Base-by-base conservation (phyloP, 30 jellyfish, hydroid and myxozoan genomes). In the Chrysaora quinquecirrha region DNA sequence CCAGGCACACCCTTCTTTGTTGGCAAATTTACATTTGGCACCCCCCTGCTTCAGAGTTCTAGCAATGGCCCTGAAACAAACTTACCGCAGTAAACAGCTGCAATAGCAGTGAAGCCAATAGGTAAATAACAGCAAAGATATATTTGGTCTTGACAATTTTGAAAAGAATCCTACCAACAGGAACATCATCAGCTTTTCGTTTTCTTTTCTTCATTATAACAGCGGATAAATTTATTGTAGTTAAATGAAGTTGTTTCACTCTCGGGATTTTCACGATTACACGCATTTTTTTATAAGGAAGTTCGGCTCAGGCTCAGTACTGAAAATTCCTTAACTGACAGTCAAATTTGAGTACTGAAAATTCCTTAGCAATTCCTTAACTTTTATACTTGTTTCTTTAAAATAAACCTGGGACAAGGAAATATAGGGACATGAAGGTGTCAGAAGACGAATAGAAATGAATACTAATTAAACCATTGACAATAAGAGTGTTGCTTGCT, bases 21-120 rank as follows among this genome's bases (percentile, higher is more conserved):
- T 23, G 2, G 3, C 22, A 74, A 24, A 74, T 22, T 18, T 20
- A 3, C 19, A 14, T 33, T 3, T 10, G 7, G 50, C 16, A 9
- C 20, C 1, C 2, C 54, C 35, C 25, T 14, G 52, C 1, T 16
- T 30, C 27, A 1, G 10, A 31, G 19, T 1, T 11, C 34, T 1
- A 58, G 30, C 0, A 75, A 6, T 23, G 11, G 27, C 46, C 24
- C 35, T 19, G 19, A 43, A 28, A 52, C 10, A 19, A 28, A 85
- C 95, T 65, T 65, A 85, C 95, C 12, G 89, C 89, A 28, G 48
- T 24, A 27, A 49, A 30, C 29, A 85, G 67, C 33, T 85, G 88
- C 48, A 73, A 20, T 29, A 67, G 50, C n/a, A 85, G 25, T 22
- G 77, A 33, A 28, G 50, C 29, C 34, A 72, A 31, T 64, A 85